Percentiles rank a stretch among this genome's conserved stretches.
Conservation (phyloP, 2,113 vertebrate genomes). For the Sander vitreus region DNA sequence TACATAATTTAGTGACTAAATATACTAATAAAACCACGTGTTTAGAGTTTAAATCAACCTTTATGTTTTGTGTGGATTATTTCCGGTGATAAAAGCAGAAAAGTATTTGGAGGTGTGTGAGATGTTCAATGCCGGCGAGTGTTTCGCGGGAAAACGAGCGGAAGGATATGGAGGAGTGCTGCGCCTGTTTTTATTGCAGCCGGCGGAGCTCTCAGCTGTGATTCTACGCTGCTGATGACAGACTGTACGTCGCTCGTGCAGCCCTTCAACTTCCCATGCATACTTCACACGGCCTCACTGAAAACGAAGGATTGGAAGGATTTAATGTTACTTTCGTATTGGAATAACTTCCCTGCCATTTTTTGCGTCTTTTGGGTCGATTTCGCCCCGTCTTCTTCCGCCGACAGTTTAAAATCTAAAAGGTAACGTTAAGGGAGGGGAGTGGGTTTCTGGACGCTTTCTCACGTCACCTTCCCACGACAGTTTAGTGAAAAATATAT, state of each 20-base stretch:
- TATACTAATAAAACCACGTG: rapidly evolving
- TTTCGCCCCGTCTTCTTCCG: constrained; percentile 20
- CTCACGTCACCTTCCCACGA: background rate
- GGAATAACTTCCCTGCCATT: constrained; percentile 65
- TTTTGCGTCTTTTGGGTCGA: constrained; percentile 27
- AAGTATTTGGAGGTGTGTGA: background rate
- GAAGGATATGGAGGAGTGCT: constrained; percentile 44
- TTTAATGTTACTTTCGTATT: constrained; percentile 64
- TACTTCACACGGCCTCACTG: constrained; percentile 29
- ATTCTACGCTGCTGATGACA: constrained; percentile 64
- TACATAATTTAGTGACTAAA: rapidly evolving
- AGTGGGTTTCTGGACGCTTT: constrained; percentile 27
- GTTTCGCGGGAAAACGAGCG: constrained; percentile 76
- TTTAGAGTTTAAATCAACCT: rapidly evolving
- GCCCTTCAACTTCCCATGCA: constrained; percentile 25
- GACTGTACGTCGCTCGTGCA: constrained; percentile 29
- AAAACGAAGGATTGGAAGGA: constrained; percentile 48
- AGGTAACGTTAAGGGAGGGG: constrained; percentile 62
- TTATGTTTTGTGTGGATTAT: rapidly evolving
- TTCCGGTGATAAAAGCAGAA: rapidly evolving
- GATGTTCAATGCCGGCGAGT: background rate
- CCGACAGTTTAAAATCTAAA: constrained; percentile 40
- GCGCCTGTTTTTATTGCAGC: constrained; percentile 50
- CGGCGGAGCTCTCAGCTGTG: constrained; percentile 60
- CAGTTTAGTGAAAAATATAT: background rate